Conservation (phyloP, 2,888 invertebrate genomes). For the Oithona nana region DNA sequence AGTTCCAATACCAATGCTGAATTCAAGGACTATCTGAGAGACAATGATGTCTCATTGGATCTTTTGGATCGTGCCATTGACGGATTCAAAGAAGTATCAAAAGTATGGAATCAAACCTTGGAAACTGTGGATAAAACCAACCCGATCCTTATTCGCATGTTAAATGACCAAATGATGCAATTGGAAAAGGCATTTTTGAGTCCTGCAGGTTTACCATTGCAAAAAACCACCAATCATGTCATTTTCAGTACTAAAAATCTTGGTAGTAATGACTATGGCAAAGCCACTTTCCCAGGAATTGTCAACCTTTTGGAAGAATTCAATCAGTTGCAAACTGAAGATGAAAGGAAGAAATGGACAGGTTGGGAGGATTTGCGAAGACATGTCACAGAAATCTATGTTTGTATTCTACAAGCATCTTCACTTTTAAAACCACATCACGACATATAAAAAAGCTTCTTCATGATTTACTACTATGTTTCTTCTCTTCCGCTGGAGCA, state of each 20-base stretch:
- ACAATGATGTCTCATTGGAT: not conserved
- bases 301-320: not conserved
- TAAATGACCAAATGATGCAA: constrained; percentile 11
- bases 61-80: not conserved
- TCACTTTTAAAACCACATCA: not conserved
- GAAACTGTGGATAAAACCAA: not conserved
- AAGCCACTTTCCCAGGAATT: not conserved
- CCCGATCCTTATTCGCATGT: not conserved
- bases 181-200: not conserved
- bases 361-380: not conserved
- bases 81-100: not conserved
- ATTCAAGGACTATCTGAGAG: too few relatives aligned
- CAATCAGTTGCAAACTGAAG: not conserved
- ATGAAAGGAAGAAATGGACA: not conserved
- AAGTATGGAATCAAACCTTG: not conserved
- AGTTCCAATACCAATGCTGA: too few relatives aligned
- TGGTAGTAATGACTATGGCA: not conserved
- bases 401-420: not conserved
- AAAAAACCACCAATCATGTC: not conserved
- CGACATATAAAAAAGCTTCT: not conserved
- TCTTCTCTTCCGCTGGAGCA: too few relatives aligned
- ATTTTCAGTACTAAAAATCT: not conserved
- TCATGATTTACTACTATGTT: too few relatives aligned
- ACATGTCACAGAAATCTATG: not conserved
- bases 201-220: not conserved